phyloP scores from a whole-genome alignment of 2,888 invertebrate species.

The Lochmaea capreae region DNA sequence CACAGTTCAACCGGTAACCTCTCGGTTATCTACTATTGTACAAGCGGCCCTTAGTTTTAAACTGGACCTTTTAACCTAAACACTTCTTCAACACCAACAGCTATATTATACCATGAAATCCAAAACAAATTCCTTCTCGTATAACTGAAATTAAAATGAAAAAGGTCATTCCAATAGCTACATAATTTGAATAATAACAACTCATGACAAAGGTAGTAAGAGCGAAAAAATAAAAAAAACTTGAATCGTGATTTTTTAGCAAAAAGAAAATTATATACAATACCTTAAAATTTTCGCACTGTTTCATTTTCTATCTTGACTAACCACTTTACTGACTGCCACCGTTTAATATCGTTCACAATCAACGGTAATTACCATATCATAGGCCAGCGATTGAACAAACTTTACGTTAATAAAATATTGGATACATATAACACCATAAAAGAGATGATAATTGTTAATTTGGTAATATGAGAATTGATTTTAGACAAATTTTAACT shows the following conservation, averaged over 20 bases:
- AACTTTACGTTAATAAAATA: neutral
- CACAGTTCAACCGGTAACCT: no score
- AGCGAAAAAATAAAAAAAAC: neutral
- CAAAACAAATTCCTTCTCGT: neutral
- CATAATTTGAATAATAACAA: conserved; percentile 35
- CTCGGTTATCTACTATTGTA: no score
- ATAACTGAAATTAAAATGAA: conserved; percentile 7
- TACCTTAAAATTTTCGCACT: conserved; percentile 18
- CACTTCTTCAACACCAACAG: neutral
- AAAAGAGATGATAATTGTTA: no score
- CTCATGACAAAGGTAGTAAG: conserved; percentile 12
- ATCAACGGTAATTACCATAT: conserved; percentile 37
- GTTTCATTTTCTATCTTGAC: conserved; percentile 27
- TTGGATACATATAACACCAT: neutral
- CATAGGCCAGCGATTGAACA: conserved; percentile 5
- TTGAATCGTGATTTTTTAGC: conserved; percentile 8
- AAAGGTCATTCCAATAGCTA: neutral
- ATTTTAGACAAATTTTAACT: no score
- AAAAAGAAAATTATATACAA: conserved; percentile 20
- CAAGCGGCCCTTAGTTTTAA: no score
- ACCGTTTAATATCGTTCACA: conserved; percentile 36
- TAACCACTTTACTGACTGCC: conserved; percentile 32
- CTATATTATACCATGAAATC: neutral
- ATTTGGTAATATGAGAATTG: no score
- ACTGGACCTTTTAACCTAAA: neutral